Percentiles rank a stretch among this genome's conserved stretches.
Evolutionary conservation across 2,797 vertebrate genomes (phyloP).

Genomic region (Heliangelus exortis): DNA sequence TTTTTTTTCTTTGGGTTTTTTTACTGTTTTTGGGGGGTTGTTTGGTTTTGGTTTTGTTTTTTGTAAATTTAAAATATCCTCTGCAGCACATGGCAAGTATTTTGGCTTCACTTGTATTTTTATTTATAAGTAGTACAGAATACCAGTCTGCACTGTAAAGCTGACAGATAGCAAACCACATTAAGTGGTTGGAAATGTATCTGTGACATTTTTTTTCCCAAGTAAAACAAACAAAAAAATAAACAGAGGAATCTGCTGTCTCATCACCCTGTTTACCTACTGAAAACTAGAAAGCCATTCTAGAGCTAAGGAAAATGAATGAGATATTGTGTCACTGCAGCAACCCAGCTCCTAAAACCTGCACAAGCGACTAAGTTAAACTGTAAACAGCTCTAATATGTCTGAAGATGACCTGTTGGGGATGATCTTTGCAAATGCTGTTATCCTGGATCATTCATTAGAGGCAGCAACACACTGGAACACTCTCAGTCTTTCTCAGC

Average conservation of each 20-base stretch:
- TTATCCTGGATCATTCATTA: fast-evolving
- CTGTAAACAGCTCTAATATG: background rate
- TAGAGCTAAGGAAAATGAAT: background rate
- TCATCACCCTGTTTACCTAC: background rate
- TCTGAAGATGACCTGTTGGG: background rate
- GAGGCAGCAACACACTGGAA: background rate
- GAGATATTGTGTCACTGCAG: background rate
- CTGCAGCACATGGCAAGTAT: background rate
- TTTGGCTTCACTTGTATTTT: background rate
- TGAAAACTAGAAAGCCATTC: background rate
- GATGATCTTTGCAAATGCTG: background rate
- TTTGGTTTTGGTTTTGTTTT: no score
- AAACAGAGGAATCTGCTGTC: background rate
- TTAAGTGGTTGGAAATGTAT: background rate
- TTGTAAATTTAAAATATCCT: background rate
- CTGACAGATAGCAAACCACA: background rate
- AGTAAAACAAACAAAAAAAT: background rate
- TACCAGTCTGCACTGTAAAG: background rate
- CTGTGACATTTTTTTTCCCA: background rate
- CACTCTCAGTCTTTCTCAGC: fast-evolving
- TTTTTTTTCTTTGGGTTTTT: no score
- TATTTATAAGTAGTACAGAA: background rate
- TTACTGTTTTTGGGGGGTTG: no score
- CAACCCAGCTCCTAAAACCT: background rate
- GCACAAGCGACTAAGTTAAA: fast-evolving